Evolutionary conservation across 2,113 vertebrate species (phyloP).

Genomic region (Empidonax traillii): DNA sequence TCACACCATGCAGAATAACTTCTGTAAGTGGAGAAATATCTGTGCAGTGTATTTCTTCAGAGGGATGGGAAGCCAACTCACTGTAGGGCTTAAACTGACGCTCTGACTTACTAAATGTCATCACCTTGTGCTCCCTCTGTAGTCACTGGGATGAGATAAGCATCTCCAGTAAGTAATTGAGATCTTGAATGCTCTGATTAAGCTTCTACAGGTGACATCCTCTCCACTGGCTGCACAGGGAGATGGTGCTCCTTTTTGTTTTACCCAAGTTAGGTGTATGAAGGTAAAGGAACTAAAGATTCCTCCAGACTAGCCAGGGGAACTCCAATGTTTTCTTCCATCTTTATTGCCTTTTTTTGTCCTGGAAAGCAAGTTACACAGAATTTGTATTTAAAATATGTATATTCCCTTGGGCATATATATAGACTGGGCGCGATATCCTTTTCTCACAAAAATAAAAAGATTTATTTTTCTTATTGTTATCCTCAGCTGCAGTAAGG

Average conservation of each 20-base stretch:
- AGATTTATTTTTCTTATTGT: not conserved
- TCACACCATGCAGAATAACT: not conserved
- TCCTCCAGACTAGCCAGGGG: not conserved
- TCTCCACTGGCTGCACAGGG: not conserved
- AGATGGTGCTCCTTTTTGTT: not conserved
- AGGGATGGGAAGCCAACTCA: not conserved
- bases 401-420: not conserved
- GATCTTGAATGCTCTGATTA: not conserved
- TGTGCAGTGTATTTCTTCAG: not conserved
- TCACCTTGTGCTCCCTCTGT: not conserved
- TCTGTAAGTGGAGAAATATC: not conserved
- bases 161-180: not conserved
- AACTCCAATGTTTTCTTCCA: not conserved
- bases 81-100: not conserved
- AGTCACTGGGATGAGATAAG: not conserved
- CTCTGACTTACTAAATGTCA: not conserved
- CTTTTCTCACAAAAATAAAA: not conserved
- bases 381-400: not conserved
- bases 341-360: not conserved
- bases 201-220: not conserved
- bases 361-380: not conserved
- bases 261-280: not conserved
- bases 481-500: not conserved
- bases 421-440: not conserved
- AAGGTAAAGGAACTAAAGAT: not conserved